Evolutionary conservation across 2,113 vertebrate species (phyloP).

Genomic region (Quiscalus mexicanus): DNA sequence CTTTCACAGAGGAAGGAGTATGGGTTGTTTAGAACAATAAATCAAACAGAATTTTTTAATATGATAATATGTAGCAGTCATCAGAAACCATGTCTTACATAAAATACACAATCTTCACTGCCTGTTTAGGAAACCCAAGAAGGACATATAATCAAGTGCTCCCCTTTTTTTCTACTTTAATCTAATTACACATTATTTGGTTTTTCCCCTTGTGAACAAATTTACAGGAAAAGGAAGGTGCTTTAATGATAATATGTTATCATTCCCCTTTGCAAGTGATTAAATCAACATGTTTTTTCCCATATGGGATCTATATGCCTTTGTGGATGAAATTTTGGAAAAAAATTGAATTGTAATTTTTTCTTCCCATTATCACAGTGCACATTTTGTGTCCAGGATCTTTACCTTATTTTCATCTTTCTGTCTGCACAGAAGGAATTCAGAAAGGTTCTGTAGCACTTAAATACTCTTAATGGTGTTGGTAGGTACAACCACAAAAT

Average conservation of each 20-base stretch:
- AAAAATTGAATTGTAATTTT: background rate
- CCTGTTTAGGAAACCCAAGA: background rate
- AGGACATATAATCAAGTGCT: background rate
- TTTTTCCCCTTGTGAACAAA: background rate
- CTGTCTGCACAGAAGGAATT: background rate
- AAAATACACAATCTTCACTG: background rate
- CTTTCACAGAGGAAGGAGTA: background rate
- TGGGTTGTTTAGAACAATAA: background rate
- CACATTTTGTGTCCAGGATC: background rate
- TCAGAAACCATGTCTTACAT: background rate
- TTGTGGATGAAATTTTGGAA: background rate
- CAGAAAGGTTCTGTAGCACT: background rate
- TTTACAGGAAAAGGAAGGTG: background rate
- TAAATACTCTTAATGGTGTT: background rate
- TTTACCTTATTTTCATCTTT: background rate
- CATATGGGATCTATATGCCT: background rate
- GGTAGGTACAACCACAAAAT: background rate
- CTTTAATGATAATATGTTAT: too few relatives aligned
- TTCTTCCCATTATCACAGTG: background rate
- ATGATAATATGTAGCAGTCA: background rate
- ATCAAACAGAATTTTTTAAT: background rate
- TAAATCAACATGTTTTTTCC: background rate
- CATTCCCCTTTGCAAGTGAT: accelerated
- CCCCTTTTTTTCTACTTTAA: background rate
- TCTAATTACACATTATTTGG: background rate